phyloP scores from a whole-genome alignment of 1,140 invertebrate genomes.

The Subanguina moxae region DNA sequence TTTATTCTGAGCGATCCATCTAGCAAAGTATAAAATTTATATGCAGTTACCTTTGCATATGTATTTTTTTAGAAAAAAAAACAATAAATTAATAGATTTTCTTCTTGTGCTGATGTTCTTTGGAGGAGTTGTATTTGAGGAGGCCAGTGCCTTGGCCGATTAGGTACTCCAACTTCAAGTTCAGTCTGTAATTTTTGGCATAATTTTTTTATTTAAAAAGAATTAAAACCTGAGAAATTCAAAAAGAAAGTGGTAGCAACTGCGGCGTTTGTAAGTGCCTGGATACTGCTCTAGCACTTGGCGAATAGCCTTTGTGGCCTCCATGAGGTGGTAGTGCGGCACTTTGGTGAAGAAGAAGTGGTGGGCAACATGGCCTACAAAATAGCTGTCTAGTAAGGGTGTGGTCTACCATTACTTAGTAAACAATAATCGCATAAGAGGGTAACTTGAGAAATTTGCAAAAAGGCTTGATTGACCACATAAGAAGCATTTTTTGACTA shows the following conservation, averaged over 20 bases:
- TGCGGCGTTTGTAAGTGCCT: conserved; percentile 48
- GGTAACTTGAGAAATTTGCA: too few species aligned
- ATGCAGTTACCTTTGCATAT: too few species aligned
- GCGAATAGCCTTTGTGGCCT: conserved; percentile 58
- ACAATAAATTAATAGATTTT: too few species aligned
- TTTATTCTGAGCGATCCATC: too few species aligned
- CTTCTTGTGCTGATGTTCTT: not conserved
- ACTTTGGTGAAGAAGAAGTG: conserved; percentile 62
- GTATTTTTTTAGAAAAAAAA: too few species aligned
- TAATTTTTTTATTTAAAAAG: not conserved
- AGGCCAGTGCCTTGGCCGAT: conserved; percentile 55
- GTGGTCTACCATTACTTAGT: too few species aligned
- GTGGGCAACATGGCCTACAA: conserved; percentile 60
- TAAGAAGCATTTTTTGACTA: too few species aligned
- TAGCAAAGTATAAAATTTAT: too few species aligned
- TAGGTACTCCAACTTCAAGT: conserved; percentile 54
- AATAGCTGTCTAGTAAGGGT: too few species aligned
- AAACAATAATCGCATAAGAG: too few species aligned
- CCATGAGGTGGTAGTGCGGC: conserved; percentile 62
- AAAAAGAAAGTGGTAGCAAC: conserved; percentile 47
- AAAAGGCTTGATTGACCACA: too few species aligned
- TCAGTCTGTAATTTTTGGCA: conserved; percentile 17
- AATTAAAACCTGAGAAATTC: conserved; percentile 44
- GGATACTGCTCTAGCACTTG: conserved; percentile 50
- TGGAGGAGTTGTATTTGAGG: conserved; percentile 26